Base-by-base conservation (phyloP, 2,888 invertebrate species). In the Drosophila bunnanda region DNA sequence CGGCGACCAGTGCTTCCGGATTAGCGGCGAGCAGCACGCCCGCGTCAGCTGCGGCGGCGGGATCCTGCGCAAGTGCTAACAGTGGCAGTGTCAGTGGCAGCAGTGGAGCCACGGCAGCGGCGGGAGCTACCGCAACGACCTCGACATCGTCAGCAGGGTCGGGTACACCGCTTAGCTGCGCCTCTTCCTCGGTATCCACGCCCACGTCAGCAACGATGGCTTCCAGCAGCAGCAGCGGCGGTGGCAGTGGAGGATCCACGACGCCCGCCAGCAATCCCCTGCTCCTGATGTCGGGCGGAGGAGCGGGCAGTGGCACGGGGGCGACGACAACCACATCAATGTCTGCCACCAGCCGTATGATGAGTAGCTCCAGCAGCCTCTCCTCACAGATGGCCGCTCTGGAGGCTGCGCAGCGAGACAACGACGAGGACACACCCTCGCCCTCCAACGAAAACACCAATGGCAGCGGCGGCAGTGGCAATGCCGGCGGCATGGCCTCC, bases 381-480 rank as follows among this genome's bases (percentile, higher is more conserved):
- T 95, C 96, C 22, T 95, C 95, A 12, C 95, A 95, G 91, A 95
- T 95, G 94, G 95, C 96, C 15, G 95, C 96, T 6, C 94, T 96
- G 58, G 95, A 94, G 79, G 95, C 95, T 7, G 95, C 95, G 6
- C 94, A 95, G 0, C 93, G 95, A 32, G 95, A 95, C 78, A 94
- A 94, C 80, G 95, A 94, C 75, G 94, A 95, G 75, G 95, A 95
- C 41, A 94, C 94, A 28, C 94, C 94, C 22, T 94, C 95, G 60
- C 94, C 94, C 15, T 90, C 94, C 20, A 85, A 89, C 54, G 88
- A 85, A 58, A 86, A 86, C 0, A 88, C 80, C 48, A 87, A 87
- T 1, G 86, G 78, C 17, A 80, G 76, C 15, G 79, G 81, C 1
- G 82, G 83, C 2, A 71, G 75, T 6, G 75, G 82, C 5, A 65